phyloP scores from a whole-genome alignment of 1,140 invertebrate genomes.

The Lepidotrigona ventralis region DNA sequence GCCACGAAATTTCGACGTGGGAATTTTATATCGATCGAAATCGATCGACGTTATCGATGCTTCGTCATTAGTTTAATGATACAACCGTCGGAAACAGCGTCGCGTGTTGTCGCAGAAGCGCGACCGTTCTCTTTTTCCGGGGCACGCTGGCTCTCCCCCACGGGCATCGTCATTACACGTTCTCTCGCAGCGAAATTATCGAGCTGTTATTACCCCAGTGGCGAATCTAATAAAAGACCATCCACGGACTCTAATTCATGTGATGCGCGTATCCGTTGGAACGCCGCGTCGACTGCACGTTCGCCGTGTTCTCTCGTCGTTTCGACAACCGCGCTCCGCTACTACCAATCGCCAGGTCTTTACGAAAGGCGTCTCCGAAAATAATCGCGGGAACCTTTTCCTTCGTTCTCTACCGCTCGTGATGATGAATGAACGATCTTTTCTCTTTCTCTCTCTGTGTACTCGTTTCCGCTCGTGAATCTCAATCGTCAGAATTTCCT shows the following conservation, averaged over 20 bases:
- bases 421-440: background rate
- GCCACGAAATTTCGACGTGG: too few relatives aligned
- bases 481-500: too few relatives aligned
- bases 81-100: background rate
- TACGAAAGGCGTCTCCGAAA: background rate
- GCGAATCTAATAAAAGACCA: constrained; percentile 66
- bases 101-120: constrained; percentile 56
- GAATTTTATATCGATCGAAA: too few relatives aligned
- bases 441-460: too few relatives aligned
- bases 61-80: too few relatives aligned
- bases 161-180: constrained; percentile 42
- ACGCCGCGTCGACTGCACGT: constrained; percentile 47
- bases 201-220: constrained; percentile 57
- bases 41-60: too few relatives aligned
- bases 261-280: constrained; percentile 64
- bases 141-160: background rate
- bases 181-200: constrained; percentile 58
- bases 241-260: constrained; percentile 58
- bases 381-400: background rate
- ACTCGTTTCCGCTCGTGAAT: too few relatives aligned
- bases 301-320: constrained; percentile 36
- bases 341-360: background rate
- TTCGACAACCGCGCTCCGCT: background rate
- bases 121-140: constrained; percentile 51
- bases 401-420: background rate